These are phyloP conservation scores for Callosobruchus maculatus DNA, from an alignment of 2,888 invertebrate species.

Conservation along the genomic window DNA sequence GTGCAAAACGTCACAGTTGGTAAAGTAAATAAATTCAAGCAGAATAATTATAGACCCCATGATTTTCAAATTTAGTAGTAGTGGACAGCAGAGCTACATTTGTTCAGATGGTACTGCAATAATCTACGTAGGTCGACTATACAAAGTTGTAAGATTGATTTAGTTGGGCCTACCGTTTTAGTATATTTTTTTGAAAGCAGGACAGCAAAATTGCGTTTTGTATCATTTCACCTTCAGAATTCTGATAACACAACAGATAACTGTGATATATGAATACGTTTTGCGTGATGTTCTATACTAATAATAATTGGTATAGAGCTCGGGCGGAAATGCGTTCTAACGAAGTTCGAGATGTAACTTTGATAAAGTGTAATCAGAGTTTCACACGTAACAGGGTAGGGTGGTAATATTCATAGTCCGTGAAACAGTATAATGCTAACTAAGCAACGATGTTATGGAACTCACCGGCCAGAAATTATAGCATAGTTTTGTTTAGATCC, in stretches of 20 bases:
- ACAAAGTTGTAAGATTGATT: too few species aligned
- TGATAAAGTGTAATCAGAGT: not conserved
- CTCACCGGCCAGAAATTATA: not conserved
- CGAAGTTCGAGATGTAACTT: not conserved
- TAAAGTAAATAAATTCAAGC: too few species aligned
- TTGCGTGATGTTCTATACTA: not conserved
- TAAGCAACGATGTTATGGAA: not conserved
- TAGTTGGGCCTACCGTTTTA: too few species aligned
- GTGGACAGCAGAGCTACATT: too few species aligned
- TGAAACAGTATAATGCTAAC: not conserved
- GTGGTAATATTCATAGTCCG: not conserved
- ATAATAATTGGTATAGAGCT: not conserved
- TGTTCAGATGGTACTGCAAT: too few species aligned
- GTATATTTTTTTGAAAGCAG: too few species aligned
- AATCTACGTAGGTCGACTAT: too few species aligned
- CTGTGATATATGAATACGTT: not conserved
- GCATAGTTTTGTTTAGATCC: not conserved
- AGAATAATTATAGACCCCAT: too few species aligned
- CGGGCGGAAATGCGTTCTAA: not conserved
- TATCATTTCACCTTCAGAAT: too few species aligned
- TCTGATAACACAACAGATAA: not conserved
- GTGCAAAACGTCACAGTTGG: too few species aligned
- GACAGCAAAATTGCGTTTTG: too few species aligned
- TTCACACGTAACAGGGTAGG: not conserved
- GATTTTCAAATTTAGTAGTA: too few species aligned